These are phyloP conservation scores for Lycodopsis pacificus DNA, from an alignment of 2,797 vertebrate genomes.

Conservation along the genomic window DNA sequence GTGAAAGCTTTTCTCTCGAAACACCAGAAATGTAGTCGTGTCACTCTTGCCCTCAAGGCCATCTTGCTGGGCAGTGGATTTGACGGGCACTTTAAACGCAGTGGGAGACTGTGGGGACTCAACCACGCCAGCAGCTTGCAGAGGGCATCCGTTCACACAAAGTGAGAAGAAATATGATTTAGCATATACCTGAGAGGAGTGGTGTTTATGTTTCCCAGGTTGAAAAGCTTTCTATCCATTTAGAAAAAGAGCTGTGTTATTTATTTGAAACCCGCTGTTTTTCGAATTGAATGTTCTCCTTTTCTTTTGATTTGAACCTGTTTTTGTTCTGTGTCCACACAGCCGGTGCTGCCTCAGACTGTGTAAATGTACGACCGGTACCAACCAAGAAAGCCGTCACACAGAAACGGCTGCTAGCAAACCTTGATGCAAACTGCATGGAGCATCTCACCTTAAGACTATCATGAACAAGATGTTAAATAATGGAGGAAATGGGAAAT, in stretches of 20 bases:
- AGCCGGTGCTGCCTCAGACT: background rate
- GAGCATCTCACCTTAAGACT: background rate
- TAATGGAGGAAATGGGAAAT: background rate
- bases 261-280: background rate
- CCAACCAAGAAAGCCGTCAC: background rate
- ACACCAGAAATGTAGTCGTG: slow-evolving; percentile 51
- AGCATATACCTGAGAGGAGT: slow-evolving; percentile 3
- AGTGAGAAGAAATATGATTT: slow-evolving; percentile 53
- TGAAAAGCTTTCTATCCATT: slow-evolving; percentile 40
- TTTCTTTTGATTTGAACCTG: background rate
- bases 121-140: background rate
- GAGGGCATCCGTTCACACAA: slow-evolving; percentile 17
- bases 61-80: slow-evolving; percentile 30
- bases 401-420: background rate
- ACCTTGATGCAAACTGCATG: background rate
- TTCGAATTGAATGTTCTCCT: background rate
- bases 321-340: background rate
- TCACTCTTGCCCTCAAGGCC: slow-evolving; percentile 64
- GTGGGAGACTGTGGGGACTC: background rate
- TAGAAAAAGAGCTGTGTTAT: background rate
- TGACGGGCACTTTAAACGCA: slow-evolving; percentile 58
- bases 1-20: slow-evolving; percentile 44
- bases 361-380: background rate
- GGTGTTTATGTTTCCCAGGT: slow-evolving; percentile 27
- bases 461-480: background rate